Percentiles rank a stretch among this genome's conserved stretches.
These are phyloP conservation scores for Cotesia congregata DNA, from an alignment of 2,888 invertebrate species.

Conservation along the genomic window DNA sequence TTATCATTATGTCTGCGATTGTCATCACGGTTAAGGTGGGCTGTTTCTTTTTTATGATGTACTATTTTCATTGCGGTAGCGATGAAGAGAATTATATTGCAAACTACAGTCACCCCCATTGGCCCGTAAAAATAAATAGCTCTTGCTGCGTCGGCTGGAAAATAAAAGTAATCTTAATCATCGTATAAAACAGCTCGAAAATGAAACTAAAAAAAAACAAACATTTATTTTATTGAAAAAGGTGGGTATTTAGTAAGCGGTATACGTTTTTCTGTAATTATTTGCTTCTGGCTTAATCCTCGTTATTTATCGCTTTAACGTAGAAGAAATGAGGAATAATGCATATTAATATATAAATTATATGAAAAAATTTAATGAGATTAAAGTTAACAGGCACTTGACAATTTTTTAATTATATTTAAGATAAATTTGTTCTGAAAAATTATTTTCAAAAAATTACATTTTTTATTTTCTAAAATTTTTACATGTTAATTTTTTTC, in stretches of 20 bases:
- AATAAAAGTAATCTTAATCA: background rate
- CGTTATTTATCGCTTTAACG: background rate
- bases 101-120: slow-evolving; percentile 76
- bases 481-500: too few species aligned
- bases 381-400: too few species aligned
- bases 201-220: slow-evolving; percentile 16
- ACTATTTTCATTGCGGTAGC: slow-evolving; percentile 79
- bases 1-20: slow-evolving; percentile 77
- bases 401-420: too few species aligned
- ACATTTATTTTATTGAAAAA: slow-evolving; percentile 15
- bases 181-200: slow-evolving; percentile 12
- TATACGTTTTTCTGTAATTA: background rate
- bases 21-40: slow-evolving; percentile 75
- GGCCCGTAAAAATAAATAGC: slow-evolving; percentile 81
- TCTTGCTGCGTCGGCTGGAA: slow-evolving; percentile 72
- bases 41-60: slow-evolving; percentile 78
- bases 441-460: too few species aligned
- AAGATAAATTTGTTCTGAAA: too few species aligned
- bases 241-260: background rate
- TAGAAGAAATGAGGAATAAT: background rate
- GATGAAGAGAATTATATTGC: slow-evolving; percentile 78
- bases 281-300: background rate
- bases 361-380: too few species aligned
- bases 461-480: too few species aligned
- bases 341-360: slow-evolving; percentile 16